Conservation (phyloP, 1,140 invertebrate species). For the Drosophila truncata region DNA sequence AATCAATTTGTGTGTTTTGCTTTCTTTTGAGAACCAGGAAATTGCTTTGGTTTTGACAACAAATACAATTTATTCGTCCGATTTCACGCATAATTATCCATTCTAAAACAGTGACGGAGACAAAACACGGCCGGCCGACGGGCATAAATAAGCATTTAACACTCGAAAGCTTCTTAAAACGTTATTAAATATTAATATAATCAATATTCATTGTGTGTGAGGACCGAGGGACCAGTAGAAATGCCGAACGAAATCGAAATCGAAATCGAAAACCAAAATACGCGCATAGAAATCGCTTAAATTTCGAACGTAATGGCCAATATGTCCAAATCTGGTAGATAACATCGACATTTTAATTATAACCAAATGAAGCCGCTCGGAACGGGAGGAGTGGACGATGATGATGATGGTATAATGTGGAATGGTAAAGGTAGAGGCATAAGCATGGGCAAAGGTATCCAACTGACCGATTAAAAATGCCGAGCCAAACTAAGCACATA, state of each 20-base stretch:
- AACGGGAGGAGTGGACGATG: conserved; percentile 4
- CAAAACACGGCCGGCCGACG: conserved; percentile 22
- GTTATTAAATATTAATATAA: conserved; percentile 84
- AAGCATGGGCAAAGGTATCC: conserved; percentile 7
- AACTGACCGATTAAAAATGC: conserved; percentile 81
- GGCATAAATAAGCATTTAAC: conserved; percentile 80
- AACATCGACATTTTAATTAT: conserved; percentile 84
- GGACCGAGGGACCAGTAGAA: conserved; percentile 11
- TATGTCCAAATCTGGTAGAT: conserved; percentile 81
- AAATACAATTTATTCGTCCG: conserved; percentile 55
- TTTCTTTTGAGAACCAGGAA: conserved; percentile 24
- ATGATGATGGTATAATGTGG: background rate
- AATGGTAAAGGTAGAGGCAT: background rate
- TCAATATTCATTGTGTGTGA: conserved; percentile 78
- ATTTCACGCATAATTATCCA: conserved; percentile 51
- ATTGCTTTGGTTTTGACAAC: conserved; percentile 41
- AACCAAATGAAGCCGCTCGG: conserved; percentile 79
- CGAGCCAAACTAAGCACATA: conserved; percentile 82
- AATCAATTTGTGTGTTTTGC: conserved; percentile 13
- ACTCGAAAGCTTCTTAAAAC: conserved; percentile 81
- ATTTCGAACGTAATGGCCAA: conserved; percentile 82
- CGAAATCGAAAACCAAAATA: conserved; percentile 64
- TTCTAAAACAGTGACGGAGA: conserved; percentile 14
- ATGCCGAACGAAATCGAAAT: conserved; percentile 65
- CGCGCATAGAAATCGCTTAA: conserved; percentile 83